Evolutionary conservation across 2,888 invertebrate genomes (phyloP), one percentile per base, ranked within the genome.

Genomic region (Thymelicus lineola): DNA sequence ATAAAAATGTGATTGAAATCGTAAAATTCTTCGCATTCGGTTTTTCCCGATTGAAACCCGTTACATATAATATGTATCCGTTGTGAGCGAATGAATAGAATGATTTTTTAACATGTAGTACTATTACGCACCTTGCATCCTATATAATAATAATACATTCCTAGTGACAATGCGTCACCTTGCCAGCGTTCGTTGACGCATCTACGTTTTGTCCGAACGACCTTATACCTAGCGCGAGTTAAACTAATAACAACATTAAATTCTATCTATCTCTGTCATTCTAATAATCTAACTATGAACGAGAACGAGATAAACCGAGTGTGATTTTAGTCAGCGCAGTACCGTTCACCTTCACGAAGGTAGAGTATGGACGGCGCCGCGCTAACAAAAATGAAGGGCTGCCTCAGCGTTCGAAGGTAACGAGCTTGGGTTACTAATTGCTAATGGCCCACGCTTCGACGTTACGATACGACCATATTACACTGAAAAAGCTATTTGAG

Each of bases 381-480:
- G 91, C 89, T 93, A 91, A 93, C 91, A 81, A 92, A 92, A 91
- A 91, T 87, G 92, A 93, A 93, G 93, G 93, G 92, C 92, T 86
- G 83, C 87, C 86, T 81, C 82, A 86, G 84, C 82, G 82, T 84
- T 88, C 81, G 91, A 92, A 92, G 91, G 92, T 86, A 89, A 87
- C 84, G 76, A 80, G 77, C 85, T 86, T 79, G 79, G 79, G 79
- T 81, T 85, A 85, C 86, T 89, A 90, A 88, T 89, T 86, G 82
- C 79, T 81, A 78, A 80, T 82, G 83, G 83, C 84, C 83, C 80
- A 84, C 78, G 81, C 75, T 81, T 79, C 48, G 63, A 45, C 46
- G 59, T 70, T 70, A 70, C 69, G 58, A 70, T 70, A 63, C 63
- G 46, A 15, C 69, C 59, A 59, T 64, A 80, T 69, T 70, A 50